Base-by-base conservation (phyloP, 2,888 invertebrate genomes). In the Linnaemya vulpina region DNA sequence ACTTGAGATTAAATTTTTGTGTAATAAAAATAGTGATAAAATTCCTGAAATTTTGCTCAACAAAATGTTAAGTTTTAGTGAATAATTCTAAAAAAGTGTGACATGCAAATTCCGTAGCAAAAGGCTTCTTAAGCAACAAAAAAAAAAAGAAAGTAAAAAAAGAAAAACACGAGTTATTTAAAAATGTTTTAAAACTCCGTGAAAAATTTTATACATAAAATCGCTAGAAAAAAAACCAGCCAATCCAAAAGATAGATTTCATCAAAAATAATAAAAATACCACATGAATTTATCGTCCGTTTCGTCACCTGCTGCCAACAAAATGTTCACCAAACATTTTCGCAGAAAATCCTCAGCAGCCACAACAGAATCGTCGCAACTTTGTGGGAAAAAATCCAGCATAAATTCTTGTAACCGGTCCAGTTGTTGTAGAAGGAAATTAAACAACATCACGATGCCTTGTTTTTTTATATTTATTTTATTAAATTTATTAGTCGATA, bases 271-370 rank as follows among this genome's bases (percentile, higher is more conserved):
- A 71, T n/a, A n/a, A n/a, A n/a, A n/a, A n/a, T 46, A 68, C 11
- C 38, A 30, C 30, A 83, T 83, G 82, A 40, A 46, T 82, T 70
- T 58, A 73, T 51, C 63, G 51, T 30, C 49, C 7, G 30, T 60
- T 35, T 40, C 38, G 58, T 51, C 82, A 71, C 68, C 75, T 86
- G 86, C 87, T 76, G 86, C 84, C 88, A 91, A 89, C 88, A 92
- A 90, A 92, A 91, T 92, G 92, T 92, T 91, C 89, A 91, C 90
- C 88, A 91, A 92, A 91, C 91, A 92, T 89, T 91, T 90, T 89
- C 91, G 92, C 86, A 90, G 92, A 90, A 92, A 91, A 92, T 89
- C 89, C 86, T 87, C 88, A 89, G 75, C 84, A 62, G 8, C 25
- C 20, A 22, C 35, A 53, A 11, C 53, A 79, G 46, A 20, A 55